A percentile compares a stretch with the other conserved stretches of the same genome.
phyloP scores from a whole-genome alignment of 2,113 vertebrate species.

The Oryzias woworae region DNA sequence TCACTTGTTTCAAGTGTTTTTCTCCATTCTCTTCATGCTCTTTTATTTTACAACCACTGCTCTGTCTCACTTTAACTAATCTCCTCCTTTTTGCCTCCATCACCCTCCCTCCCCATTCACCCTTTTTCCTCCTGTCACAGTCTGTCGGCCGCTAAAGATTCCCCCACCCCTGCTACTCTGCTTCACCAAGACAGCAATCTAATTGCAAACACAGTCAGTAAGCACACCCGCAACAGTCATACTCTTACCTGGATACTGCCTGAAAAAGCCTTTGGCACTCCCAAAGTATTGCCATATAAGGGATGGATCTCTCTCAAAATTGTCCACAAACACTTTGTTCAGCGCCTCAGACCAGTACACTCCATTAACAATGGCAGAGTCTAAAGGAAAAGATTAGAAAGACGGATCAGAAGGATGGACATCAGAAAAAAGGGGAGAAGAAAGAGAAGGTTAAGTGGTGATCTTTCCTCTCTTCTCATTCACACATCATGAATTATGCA shows the following conservation, averaged over 20 bases:
- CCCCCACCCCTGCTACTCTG: conserved; percentile 12
- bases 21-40: no score
- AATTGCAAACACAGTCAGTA: conserved; percentile 42
- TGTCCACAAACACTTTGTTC: conserved; percentile 98
- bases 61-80: no score
- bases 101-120: neutral
- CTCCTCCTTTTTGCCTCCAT: no score
- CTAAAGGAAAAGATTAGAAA: conserved; percentile 61
- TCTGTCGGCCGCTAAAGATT: conserved; percentile 41
- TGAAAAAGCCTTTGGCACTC: conserved; percentile 98
- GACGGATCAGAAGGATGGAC: neutral
- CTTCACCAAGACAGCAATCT: conserved; percentile 42
- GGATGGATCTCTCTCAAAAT: conserved; percentile 95
- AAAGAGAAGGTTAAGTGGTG: conserved; percentile 6
- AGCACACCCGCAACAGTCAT: neutral
- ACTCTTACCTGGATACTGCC: conserved; percentile 93
- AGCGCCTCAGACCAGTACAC: conserved; percentile 98
- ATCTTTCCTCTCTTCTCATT: conserved; percentile 19
- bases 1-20: no score
- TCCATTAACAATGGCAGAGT: conserved; percentile 95
- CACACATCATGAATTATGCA: conserved; percentile 9
- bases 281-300: conserved; percentile 99
- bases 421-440: neutral
- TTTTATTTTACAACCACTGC: no score
- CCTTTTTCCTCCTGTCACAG: conserved; percentile 15